Conservation (phyloP, 2,888 invertebrate species). For the Steinernema carpocapsae region DNA sequence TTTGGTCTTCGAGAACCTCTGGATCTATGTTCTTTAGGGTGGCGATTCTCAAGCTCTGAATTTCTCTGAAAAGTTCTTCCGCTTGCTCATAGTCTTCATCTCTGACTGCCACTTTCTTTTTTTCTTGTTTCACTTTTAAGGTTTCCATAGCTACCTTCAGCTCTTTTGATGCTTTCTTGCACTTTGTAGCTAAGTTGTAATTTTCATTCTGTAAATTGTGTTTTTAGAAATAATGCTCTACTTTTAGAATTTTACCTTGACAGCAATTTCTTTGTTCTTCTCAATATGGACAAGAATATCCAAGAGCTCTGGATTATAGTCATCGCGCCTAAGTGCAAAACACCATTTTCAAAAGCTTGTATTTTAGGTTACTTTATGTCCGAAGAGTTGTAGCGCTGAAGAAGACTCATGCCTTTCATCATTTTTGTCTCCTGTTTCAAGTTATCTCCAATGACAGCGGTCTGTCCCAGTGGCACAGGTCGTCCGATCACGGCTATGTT, state of each 20-base stretch:
- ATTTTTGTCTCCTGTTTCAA: constrained; percentile 13
- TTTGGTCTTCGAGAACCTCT: constrained; percentile 37
- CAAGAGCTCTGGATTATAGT: not conserved
- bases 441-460: not conserved
- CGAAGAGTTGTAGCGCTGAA: constrained; percentile 3
- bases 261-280: constrained; percentile 23
- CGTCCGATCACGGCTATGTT: constrained; percentile 40
- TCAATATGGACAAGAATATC: constrained; percentile 8
- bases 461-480: constrained; percentile 1
- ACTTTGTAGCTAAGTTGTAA: constrained; percentile 41
- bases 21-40: constrained; percentile 39
- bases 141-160: constrained; percentile 37
- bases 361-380: not conserved
- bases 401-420: constrained; percentile 27
- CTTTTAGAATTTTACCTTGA: not conserved
- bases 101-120: constrained; percentile 37
- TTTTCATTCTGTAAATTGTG: constrained; percentile 42
- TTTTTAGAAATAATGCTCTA: not conserved
- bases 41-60: constrained; percentile 46
- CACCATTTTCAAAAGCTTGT: not conserved
- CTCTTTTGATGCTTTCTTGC: constrained; percentile 36
- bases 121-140: constrained; percentile 33
- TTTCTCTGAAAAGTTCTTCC: constrained; percentile 55
- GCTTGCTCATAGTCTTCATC: constrained; percentile 60
- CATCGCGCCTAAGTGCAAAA: constrained; percentile 3